Evolutionary conservation across 2,113 vertebrate genomes (phyloP), one percentile per base, ranked within the genome.

Genomic region (Podocnemis expansa): DNA sequence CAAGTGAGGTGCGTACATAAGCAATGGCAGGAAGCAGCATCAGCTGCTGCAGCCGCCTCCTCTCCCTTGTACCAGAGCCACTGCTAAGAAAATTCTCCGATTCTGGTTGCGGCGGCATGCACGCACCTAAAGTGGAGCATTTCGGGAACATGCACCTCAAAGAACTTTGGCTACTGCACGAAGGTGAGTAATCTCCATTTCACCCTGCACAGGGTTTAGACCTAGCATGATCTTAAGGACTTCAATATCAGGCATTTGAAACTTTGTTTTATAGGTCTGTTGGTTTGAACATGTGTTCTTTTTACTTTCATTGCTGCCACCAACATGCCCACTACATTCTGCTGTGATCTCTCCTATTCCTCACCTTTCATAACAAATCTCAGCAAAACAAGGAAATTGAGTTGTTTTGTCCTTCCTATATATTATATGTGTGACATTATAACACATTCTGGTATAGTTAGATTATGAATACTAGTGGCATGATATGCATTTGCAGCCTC

Each of bases 361-460:
- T 58, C 31, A 34, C 17, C 63, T 67, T 67, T 67, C 34, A 49
- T 55, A 79, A 52, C 25, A 10, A 12, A 51, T 34, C 41, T 41
- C 34, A 14, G 2, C 43, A 91, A 10, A 81, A 56, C 38, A 84
- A 54, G 78, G 89, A 60, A 79, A 79, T 7, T 4, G 22, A 4
- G 43, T 89, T 27, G 0, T 75, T 85, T 90, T 81, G 5, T 49
- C 75, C 67, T 49, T 75, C 55, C 14, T 81, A 3, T 22, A 1
- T 52, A 4, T 70, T 81, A 83, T 47, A 83, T 13, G 63, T 83
- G 0, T 6, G 16, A 3, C 0, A 0, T 56, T 70, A 60, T 70
- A 31, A 2, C 41, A 10, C 82, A 34, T 2, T 22, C 67, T 47
- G 47, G 16, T 81, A 3, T 3, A 3, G 25, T 29, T 54, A n/a